A percentile compares a stretch with the other conserved stretches of the same genome.
phyloP scores from a whole-genome alignment of 2,113 vertebrate species.

The Microcebus murinus region DNA sequence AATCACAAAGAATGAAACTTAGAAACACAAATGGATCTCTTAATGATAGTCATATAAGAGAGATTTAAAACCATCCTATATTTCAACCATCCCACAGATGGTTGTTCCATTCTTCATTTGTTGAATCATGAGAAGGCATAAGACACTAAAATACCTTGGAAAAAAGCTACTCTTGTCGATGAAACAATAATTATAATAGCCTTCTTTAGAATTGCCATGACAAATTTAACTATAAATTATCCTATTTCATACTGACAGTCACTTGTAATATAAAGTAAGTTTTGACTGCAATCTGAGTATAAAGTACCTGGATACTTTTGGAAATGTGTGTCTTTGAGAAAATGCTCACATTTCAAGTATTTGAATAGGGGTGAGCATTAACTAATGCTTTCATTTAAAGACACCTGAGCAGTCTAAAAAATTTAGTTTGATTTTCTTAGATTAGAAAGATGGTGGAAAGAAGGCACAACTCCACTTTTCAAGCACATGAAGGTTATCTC shows the following conservation, averaged over 20 bases:
- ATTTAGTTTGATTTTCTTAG: not conserved
- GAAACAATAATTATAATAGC: not conserved
- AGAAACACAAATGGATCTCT: constrained; percentile 24
- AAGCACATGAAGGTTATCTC: not conserved
- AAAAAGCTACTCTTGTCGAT: not conserved
- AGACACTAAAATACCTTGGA: constrained; percentile 12
- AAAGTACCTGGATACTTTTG: constrained; percentile 34
- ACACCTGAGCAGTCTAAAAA: not conserved
- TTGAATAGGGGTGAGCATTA: not conserved
- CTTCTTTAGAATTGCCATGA: constrained; percentile 38
- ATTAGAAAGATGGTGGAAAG: not conserved
- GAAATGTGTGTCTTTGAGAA: constrained; percentile 18
- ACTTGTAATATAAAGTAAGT: not conserved
- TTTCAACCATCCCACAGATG: not conserved
- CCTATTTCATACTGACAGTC: constrained; percentile 15
- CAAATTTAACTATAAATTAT: constrained; percentile 37
- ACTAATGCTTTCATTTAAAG: constrained; percentile 33
- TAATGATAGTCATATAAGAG: not conserved
- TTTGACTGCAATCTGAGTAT: not conserved
- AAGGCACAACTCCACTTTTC: not conserved
- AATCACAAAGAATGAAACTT: constrained; percentile 28
- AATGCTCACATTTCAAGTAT: constrained; percentile 3
- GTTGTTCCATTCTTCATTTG: not conserved
- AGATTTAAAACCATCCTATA: constrained; percentile 1
- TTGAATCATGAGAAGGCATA: not conserved